Conservation (phyloP, 2,113 vertebrate species). For the Peucedramus taeniatus region DNA sequence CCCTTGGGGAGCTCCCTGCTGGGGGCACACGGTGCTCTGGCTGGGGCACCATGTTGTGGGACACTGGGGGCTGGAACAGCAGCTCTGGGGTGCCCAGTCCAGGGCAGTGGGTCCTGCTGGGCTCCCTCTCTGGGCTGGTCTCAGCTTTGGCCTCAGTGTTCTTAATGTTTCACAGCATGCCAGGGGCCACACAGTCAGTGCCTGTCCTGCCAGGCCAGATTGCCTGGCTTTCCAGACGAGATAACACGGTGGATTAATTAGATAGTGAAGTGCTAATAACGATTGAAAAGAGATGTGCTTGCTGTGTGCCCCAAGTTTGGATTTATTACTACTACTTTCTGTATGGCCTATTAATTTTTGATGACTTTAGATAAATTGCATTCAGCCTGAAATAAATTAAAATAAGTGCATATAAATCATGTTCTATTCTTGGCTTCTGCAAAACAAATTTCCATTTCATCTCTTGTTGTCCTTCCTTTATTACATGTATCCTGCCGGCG, state of each 20-base stretch:
- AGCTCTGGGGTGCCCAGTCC: background rate
- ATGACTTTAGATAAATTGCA: slow-evolving; percentile 59
- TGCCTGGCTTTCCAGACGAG: background rate
- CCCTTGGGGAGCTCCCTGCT: too few relatives aligned
- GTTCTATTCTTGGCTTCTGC: slow-evolving; percentile 46
- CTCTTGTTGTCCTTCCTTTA: slow-evolving; percentile 39
- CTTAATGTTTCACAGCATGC: background rate
- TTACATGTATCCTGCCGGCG: background rate
- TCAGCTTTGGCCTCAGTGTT: accelerated
- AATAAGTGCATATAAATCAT: slow-evolving; percentile 58
- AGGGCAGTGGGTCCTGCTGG: background rate
- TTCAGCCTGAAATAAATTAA: slow-evolving; percentile 54
- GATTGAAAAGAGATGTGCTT: background rate
- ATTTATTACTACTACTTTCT: slow-evolving; percentile 53
- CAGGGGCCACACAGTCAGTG: accelerated
- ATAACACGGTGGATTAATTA: background rate
- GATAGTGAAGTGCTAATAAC: slow-evolving; percentile 24
- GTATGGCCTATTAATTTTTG: slow-evolving; percentile 63
- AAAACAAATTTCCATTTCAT: slow-evolving; percentile 43
- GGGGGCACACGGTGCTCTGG: accelerated
- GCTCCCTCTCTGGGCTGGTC: background rate
- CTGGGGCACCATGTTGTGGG: accelerated
- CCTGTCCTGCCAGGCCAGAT: background rate
- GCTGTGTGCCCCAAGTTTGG: background rate
- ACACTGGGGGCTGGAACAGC: background rate